phyloP scores from a whole-genome alignment of 2,797 vertebrate genomes.

The Bovichtus diacanthus region DNA sequence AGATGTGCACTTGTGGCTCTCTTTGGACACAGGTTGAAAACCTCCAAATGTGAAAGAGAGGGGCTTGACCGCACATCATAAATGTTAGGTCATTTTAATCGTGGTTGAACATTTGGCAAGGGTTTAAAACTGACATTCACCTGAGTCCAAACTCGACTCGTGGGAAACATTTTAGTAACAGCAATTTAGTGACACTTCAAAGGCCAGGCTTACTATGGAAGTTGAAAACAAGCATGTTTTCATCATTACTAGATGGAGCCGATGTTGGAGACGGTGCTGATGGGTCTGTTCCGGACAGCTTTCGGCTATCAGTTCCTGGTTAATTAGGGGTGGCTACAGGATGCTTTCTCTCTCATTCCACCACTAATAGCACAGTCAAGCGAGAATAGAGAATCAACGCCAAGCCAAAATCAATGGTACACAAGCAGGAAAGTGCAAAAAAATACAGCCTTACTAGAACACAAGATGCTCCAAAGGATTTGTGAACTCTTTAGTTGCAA shows the following conservation, averaged over 20 bases:
- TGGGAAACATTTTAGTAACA: slow-evolving; percentile 15
- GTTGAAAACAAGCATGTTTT: slow-evolving; percentile 49
- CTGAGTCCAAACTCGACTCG: slow-evolving; percentile 22
- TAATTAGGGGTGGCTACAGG: slow-evolving; percentile 55
- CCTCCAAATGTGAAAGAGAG: slow-evolving; percentile 54
- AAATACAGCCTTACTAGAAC: slow-evolving; percentile 17
- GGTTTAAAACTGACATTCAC: slow-evolving; percentile 33
- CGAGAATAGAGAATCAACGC: slow-evolving; percentile 32
- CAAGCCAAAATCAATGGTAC: slow-evolving; percentile 50
- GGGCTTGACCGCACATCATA: slow-evolving; percentile 34
- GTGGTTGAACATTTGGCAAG: slow-evolving; percentile 36
- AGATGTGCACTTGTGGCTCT: slow-evolving; percentile 73
- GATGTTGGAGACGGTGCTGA: slow-evolving; percentile 30
- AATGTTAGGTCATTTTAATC: slow-evolving; percentile 49
- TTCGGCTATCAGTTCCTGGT: slow-evolving; percentile 57
- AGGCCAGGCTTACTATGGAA: background rate
- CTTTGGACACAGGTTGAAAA: slow-evolving; percentile 74
- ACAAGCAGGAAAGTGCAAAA: slow-evolving; percentile 21
- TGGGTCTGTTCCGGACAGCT: slow-evolving; percentile 30
- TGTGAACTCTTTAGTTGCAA: background rate
- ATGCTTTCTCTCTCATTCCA: slow-evolving; percentile 47
- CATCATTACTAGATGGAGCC: slow-evolving; percentile 51
- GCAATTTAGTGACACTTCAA: slow-evolving; percentile 16
- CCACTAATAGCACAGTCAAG: slow-evolving; percentile 59
- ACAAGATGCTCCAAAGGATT: slow-evolving; percentile 14